These are phyloP conservation scores for Plodia interpunctella DNA, from an alignment of 1,140 invertebrate genomes.

Conservation along the genomic window DNA sequence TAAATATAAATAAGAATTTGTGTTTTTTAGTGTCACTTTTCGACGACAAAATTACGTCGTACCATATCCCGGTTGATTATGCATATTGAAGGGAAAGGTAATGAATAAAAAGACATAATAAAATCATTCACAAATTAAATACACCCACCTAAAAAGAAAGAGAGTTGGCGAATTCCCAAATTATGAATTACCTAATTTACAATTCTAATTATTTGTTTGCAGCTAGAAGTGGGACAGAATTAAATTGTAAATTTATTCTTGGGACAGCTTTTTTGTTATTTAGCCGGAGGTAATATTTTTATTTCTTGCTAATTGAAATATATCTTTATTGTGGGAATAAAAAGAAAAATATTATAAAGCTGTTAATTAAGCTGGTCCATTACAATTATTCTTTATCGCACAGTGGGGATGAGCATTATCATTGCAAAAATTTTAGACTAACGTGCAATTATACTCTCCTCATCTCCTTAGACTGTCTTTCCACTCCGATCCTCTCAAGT, in stretches of 20 bases:
- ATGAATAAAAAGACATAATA: constrained; percentile 10
- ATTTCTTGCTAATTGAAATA: constrained; percentile 14
- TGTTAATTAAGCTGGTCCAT: background rate
- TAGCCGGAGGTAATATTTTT: constrained; percentile 32
- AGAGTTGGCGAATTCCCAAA: constrained; percentile 34
- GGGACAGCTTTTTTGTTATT: constrained; percentile 51
- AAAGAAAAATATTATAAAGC: background rate
- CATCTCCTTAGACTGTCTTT: too few species aligned
- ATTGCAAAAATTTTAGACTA: too few species aligned
- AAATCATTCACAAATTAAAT: constrained; percentile 13
- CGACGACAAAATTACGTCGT: background rate
- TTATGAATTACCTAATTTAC: constrained; percentile 59
- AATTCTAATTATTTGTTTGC: constrained; percentile 64
- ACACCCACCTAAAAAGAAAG: constrained; percentile 23
- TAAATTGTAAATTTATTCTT: constrained; percentile 63
- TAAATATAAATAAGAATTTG: too few species aligned
- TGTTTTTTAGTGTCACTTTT: too few species aligned
- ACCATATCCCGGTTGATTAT: background rate
- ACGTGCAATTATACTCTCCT: too few species aligned
- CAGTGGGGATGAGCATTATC: too few species aligned
- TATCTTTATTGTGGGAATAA: constrained; percentile 6
- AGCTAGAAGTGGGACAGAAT: constrained; percentile 39
- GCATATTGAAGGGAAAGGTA: background rate
- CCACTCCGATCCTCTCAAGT: too few species aligned
- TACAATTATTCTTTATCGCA: background rate